Evolutionary conservation across 2,888 invertebrate species (phyloP).

Genomic region (Pseudococcus viburni): DNA sequence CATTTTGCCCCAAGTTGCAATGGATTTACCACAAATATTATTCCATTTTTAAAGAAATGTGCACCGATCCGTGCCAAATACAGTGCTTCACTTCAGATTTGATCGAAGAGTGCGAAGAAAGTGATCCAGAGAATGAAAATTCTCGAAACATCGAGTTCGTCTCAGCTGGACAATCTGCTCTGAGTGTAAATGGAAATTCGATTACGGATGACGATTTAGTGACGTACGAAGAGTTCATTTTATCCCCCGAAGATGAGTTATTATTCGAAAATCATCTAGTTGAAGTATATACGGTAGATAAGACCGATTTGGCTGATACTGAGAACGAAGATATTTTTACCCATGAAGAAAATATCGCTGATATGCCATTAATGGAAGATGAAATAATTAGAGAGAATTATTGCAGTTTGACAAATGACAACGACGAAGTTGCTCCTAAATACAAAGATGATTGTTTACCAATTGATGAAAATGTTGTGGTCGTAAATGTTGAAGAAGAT

Average conservation of each 20-base stretch:
- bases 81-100: background rate
- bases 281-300: constrained; percentile 19
- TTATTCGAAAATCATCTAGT: constrained; percentile 24
- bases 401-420: background rate
- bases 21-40: constrained; percentile 53
- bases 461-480: background rate
- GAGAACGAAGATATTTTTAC: constrained; percentile 14
- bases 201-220: background rate
- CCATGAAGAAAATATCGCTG: background rate
- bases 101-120: constrained; percentile 16
- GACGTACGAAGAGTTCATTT: background rate
- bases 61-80: constrained; percentile 8
- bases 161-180: background rate
- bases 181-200: background rate
- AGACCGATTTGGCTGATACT: background rate
- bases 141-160: background rate
- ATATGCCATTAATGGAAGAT: background rate
- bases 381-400: background rate
- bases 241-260: background rate
- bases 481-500: background rate
- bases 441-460: background rate
- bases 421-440: background rate
- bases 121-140: constrained; percentile 3
- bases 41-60: constrained; percentile 51
- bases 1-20: constrained; percentile 54